Evolutionary conservation across 2,888 invertebrate genomes (phyloP), one percentile per base, ranked within the genome.

Genomic region (Philereme vetulata): DNA sequence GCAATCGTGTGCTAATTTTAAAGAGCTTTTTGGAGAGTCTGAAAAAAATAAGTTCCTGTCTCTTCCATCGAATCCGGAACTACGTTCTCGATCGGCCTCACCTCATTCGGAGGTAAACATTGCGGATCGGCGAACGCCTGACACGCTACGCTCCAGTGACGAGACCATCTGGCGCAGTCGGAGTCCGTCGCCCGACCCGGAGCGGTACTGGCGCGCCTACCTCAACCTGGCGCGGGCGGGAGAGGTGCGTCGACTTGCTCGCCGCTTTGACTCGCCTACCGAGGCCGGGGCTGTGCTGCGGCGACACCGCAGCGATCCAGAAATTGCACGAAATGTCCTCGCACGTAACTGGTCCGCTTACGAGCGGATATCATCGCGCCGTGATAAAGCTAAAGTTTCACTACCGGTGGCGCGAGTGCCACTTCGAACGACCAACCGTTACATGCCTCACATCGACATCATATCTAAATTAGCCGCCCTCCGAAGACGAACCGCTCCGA

Each of bases 401-500:
- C 94, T 95, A 0, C 96, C 96, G 0, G 94, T 96, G 51, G 94
- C 94, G 6, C 90, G 93, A 43, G 86, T 93, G 40, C 94, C 95
- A 0, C 86, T 96, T 38, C 92, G 94, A 40, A 90, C 94, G 0
- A 94, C 94, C 56, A 95, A 96, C 77, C 93, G 96, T 9, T 95
- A 95, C 66, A 97, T 97, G 97, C 97, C 97, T 0, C 97, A 96
- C 75, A 97, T 97, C 68, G 97, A 97, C 74, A 95, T 97, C n/a
- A 97, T 97, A 72, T 97, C 97, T 72, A 97, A 97, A 86, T 94
- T 96, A 56, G 97, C 97, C 0, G 93, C 94, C 0, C 85, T 96
- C 38, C 92, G 93, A 49, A 86, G 87, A 67, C 86, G 92, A 43
- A 84, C 88, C 1, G 71, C 85, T 33, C 88, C 90, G 36, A 87